Evolutionary conservation across 2,113 vertebrate genomes (phyloP), one percentile per base, ranked within the genome.

Genomic region (Chaenogobius annularis): DNA sequence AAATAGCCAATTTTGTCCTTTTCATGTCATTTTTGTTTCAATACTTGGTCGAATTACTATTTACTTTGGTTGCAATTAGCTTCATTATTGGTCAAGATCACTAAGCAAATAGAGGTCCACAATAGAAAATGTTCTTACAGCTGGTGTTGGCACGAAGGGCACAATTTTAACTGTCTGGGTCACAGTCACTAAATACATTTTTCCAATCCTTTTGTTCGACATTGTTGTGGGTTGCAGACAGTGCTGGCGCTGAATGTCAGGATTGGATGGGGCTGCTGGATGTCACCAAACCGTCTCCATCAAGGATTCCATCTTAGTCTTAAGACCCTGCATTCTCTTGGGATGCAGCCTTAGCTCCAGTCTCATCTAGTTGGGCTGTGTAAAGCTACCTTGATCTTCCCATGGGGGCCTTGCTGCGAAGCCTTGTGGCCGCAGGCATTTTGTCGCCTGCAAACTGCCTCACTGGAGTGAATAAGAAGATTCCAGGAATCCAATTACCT

Each of bases 401-500:
- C 83, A 69, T 67, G 67, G 79, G 88, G 76, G 77, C 61, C 68
- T 12, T 19, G 44, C 68, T 65, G 84, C 81, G 82, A 84, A 66
- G 78, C 85, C 84, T 82, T 74, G 31, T 74, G 83, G 81, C 89
- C 81, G 73, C 82, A 80, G 84, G 85, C 83, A 78, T 85, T 88
- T 88, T 87, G 85, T 89, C 79, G 71, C 85, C 79, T 85, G 82
- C 78, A 70, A 70, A 74, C 80, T 80, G 84, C 77, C 79, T 85
- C 78, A 74, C 81, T 83, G 76, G 68, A 80, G 84, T 87, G 79
- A 90, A 88, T 89, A 90, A 89, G 88, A 87, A 89, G 88, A 92
- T 90, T 92, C 83, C 76, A 76, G 70, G 73, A 90, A 90, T 87
- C 90, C 87, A 92, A 90, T 92, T 90, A 92, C 78, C 80, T 80